Evolutionary conservation across 2,888 invertebrate genomes (phyloP), one percentile per base, ranked within the genome.

Genomic region (Marasmarcha lunaedactyla): DNA sequence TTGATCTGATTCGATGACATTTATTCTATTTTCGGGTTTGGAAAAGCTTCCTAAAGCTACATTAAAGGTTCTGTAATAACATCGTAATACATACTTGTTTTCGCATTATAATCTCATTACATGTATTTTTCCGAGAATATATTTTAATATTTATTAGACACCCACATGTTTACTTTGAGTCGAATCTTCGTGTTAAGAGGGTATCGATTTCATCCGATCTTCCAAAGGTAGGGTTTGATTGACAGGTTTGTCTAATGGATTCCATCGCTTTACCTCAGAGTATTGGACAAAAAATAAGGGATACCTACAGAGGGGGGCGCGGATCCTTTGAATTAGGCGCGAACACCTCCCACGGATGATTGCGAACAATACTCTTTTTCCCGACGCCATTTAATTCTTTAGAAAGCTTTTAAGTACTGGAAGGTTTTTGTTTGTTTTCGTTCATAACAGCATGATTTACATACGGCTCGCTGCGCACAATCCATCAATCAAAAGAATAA

Each of bases 121-220:
- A 20, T 20, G 20, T 20, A 5, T 20, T 20, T 20, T 7, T 20
- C 20, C 4, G 20, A 20, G 7, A 5, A 20, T 20, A 7, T 20
- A 5, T 7, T 5, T 5, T 20, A 20, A 5, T 20, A 20, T 20
- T 20, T 20, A 20, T 20, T 20, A 20, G 4, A 20, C 20, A 20
- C 20, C 20, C 7, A 20, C 20, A 7, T 7, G 20, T 20, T 20
- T 20, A 5, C 20, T 20, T 20, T 20, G 20, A 20, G 20, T 5
- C 3, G 7, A 7, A 20, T 20, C 20, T 20, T 7, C 20, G 7
- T 7, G 20, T 20, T 20, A 7, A 20, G 20, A 20, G 54, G 62
- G 69, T 69, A 72, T 74, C 70, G 66, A 71, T 73, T 70, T 67
- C 67, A 59, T 48, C 13, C 50, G 53, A 58, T 64, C 59, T 63